Base-by-base conservation (phyloP, 2,797 vertebrate species). In the Argentina silus region DNA sequence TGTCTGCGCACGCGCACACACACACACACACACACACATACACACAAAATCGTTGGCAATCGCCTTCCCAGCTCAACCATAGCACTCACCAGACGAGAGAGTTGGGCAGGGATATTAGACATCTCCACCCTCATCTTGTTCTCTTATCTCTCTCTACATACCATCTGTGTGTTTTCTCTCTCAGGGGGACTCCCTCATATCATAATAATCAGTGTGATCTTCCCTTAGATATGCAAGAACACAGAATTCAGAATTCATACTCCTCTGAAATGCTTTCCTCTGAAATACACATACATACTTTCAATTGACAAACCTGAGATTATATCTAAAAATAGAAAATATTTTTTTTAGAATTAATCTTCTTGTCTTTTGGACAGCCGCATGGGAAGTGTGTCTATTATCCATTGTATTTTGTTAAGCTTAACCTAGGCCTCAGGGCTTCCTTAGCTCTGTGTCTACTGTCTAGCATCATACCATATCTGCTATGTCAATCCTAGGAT, bases 11-110 rank as follows among this genome's bases (percentile, higher is more conserved):
- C 48, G 21, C 67, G 56, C 50, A 69, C 53, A 69, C 19, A 23
- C 17, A 23, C 56, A 23, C 56, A 60, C 57, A 45, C 62, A 64
- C 62, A 47, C 62, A 19, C 44, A 7, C 48, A 56, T 44, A 66
- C 14, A 69, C 12, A 51, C 63, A 70, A n/a, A n/a, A n/a, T n/a
- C n/a, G n/a, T n/a, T n/a, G n/a, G n/a, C 87, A 91, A 91, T 92
- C 89, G 89, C 73, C 50, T 23, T 4, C 47, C 74, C 44, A 87
- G 77, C 73, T 86, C 86, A 90, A 88, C 87, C 89, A 60, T 86
- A 69, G 71, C 42, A 83, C 72, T 70, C 86, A 90, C 82, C 85
- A 91, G 90, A 91, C 87, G 69, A 27, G 80, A 48, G 73, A 72
- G 74, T 81, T 47, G 72, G 23, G 80, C 72, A n/a, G n/a, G n/a